phyloP scores from a whole-genome alignment of 2,113 vertebrate species.

The Hippocampus comes region DNA sequence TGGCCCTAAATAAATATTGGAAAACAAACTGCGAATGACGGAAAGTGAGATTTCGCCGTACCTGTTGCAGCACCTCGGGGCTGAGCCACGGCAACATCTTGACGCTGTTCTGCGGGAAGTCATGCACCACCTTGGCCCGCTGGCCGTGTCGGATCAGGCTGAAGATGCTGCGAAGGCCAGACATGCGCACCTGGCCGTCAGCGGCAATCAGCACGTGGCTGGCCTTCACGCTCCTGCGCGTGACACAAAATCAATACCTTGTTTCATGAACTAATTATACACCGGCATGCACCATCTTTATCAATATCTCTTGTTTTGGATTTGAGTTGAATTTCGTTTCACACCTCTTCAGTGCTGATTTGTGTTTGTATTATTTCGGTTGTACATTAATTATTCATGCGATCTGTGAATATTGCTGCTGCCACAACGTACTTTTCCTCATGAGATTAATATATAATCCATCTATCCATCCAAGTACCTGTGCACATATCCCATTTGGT shows the following conservation, averaged over 20 bases:
- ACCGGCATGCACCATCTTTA: too few species aligned
- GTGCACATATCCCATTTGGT: slow-evolving; percentile 98
- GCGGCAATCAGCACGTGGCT: slow-evolving; percentile 93
- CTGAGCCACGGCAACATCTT: slow-evolving; percentile 97
- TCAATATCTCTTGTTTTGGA: too few species aligned
- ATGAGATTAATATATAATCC: background rate
- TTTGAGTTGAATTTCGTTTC: too few species aligned
- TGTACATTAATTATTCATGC: too few species aligned
- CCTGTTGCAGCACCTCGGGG: slow-evolving; percentile 96
- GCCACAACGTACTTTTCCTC: background rate
- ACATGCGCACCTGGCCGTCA: slow-evolving; percentile 92
- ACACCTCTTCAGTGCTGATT: too few species aligned
- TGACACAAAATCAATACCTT: background rate
- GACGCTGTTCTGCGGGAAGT: slow-evolving; percentile 93
- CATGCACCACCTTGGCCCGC: slow-evolving; percentile 87
- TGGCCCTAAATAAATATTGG: too few species aligned
- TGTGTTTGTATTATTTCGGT: too few species aligned
- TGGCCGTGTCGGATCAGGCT: slow-evolving; percentile 94
- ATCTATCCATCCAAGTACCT: slow-evolving; percentile 68
- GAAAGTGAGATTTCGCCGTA: slow-evolving; percentile 29
- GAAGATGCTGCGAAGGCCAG: slow-evolving; percentile 90
- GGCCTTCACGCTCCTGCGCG: slow-evolving; percentile 89
- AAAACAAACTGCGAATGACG: background rate
- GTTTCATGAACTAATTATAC: too few species aligned
- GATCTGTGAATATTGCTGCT: background rate